Evolutionary conservation across 2,797 vertebrate genomes (phyloP), one percentile per base, ranked within the genome.

Genomic region (Diglossa cyanea): DNA sequence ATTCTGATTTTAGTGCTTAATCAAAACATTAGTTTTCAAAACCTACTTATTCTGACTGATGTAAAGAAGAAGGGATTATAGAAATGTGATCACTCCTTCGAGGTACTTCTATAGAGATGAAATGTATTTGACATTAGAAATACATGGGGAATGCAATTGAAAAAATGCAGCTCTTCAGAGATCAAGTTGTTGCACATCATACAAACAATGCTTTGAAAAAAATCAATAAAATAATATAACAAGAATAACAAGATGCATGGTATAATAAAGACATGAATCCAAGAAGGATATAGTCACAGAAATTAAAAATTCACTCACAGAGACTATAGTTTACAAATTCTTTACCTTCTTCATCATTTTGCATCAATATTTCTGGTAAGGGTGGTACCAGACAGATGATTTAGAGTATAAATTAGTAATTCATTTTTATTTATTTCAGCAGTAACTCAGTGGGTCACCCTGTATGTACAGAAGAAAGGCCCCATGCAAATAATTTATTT

Each of bases 11-110:
- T 47, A 54, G 4, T 20, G 4, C 10, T 70, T 76, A 62, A 62
- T 44, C 7, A 1, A 47, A 88, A n/a, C 7, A 20, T 5, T 35
- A 17, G 2, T 20, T 66, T 21, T 58, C 37, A 66, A 28, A 90
- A 51, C 2, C 4, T 83, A 23, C 12, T 68, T 54, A 26, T 8
- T 6, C 4, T 90, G 30, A 39, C 26, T 58, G 37, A 54, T 39
- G 5, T 47, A 62, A 70, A 88, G 9, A 13, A 62, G 4, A 42
- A 72, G 5, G 5, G 12, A 48, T 73, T 67, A 40, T 11, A 72
- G 23, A 31, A 83, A 65, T 0, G 0, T 67, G 16, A 45, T 53
- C 18, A 30, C 2, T 84, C 13, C 5, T 65, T 77, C 13, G 44
- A 28, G n/a, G 9, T 65, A 33, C 3, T 35, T 5, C 6, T 67